Conservation (phyloP, 1,140 invertebrate genomes). For the Solenopsis invicta region DNA sequence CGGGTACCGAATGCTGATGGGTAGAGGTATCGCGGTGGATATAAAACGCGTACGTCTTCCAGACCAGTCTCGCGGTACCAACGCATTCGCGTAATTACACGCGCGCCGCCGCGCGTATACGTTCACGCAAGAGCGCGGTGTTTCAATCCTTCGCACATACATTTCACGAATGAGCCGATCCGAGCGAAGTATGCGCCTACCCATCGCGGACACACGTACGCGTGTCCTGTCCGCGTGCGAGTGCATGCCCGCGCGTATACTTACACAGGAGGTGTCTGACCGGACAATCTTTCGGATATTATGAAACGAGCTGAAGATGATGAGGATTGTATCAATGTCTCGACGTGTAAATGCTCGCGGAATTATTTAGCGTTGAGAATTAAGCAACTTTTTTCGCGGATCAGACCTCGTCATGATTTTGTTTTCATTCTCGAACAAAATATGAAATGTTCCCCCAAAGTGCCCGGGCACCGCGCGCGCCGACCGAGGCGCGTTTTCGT, state of each 20-base stretch:
- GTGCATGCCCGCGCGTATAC: too few relatives aligned
- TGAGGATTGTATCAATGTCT: conserved; percentile 37
- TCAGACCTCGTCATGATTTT: background rate
- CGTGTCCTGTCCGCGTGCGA: background rate
- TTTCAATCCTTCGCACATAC: conserved; percentile 36
- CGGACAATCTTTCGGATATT: conserved; percentile 38
- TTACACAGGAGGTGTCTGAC: conserved; percentile 14
- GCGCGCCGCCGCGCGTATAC: conserved; percentile 31
- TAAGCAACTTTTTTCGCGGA: background rate
- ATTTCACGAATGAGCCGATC: conserved; percentile 49
- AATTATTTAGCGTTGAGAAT: conserved; percentile 37
- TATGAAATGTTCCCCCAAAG: conserved; percentile 1
- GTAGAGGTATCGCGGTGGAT: conserved; percentile 61
- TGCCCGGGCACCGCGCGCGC: background rate
- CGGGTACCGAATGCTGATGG: conserved; percentile 75
- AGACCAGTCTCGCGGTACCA: conserved; percentile 57
- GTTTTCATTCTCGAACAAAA: conserved; percentile 18
- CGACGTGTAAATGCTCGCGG: background rate
- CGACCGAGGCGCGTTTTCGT: background rate
- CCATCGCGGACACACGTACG: background rate
- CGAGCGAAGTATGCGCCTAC: background rate
- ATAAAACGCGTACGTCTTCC: conserved; percentile 55
- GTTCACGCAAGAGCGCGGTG: conserved; percentile 30
- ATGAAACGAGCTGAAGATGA: conserved; percentile 37
- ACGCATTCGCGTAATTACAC: conserved; percentile 67